Evolutionary conservation across 2,113 vertebrate species (phyloP).

Genomic region (Phyllostomus hastatus): DNA sequence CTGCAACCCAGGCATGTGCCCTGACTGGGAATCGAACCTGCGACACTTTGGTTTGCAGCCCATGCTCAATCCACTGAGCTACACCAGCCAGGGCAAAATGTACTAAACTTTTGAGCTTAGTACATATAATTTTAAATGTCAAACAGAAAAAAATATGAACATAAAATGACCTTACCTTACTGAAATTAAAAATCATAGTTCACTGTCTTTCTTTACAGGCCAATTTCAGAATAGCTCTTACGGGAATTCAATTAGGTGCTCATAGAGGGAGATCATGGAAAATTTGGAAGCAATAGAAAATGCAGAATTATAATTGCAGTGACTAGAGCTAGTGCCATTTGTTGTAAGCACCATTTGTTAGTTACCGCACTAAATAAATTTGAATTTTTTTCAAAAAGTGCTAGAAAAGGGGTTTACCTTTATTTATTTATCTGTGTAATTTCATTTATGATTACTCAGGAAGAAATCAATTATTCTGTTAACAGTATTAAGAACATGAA

Average conservation of each 20-base stretch:
- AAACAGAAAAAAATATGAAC: neutral
- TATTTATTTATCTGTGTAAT: neutral
- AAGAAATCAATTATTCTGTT: slow-evolving; percentile 16
- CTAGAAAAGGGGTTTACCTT: neutral
- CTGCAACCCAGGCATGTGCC: too few relatives aligned
- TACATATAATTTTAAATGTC: slow-evolving; percentile 26
- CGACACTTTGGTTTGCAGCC: too few relatives aligned
- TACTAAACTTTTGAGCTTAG: neutral
- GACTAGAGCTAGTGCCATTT: neutral
- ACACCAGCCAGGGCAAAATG: neutral
- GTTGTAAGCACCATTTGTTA: neutral
- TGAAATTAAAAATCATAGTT: slow-evolving; percentile 44
- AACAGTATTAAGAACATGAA: slow-evolving; percentile 27
- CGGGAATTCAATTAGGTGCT: neutral
- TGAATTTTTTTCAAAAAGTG: neutral
- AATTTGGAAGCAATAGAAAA: slow-evolving; percentile 7
- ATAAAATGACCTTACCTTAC: neutral
- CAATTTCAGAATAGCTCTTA: slow-evolving; percentile 21
- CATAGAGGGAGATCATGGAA: neutral
- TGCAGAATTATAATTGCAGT: neutral
- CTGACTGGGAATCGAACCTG: too few relatives aligned
- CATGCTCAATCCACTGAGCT: too few relatives aligned
- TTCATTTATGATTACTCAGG: slow-evolving; percentile 36
- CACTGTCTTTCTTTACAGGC: neutral
- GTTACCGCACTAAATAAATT: slow-evolving; percentile 20